Conservation (phyloP, 2,797 vertebrate species). For the Microctenopoma stevenorrisi region DNA sequence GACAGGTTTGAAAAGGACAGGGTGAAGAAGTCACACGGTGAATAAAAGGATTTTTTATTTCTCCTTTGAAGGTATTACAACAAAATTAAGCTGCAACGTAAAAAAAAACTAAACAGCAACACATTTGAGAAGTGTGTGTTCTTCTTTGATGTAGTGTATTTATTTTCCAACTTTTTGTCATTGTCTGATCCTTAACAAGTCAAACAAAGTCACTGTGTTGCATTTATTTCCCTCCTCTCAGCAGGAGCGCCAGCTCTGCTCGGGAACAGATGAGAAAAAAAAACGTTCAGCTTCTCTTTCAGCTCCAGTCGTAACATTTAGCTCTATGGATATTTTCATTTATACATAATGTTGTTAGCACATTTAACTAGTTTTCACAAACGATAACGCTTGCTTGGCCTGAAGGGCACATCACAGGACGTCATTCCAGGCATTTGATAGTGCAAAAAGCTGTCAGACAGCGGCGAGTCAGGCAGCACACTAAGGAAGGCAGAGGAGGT, state of each 20-base stretch:
- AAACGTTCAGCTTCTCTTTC: neutral
- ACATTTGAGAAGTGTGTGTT: neutral
- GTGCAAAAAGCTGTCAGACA: neutral
- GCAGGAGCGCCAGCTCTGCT: neutral
- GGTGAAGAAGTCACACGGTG: constrained; percentile 34
- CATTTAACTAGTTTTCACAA: no score
- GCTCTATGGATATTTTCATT: neutral
- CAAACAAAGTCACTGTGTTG: neutral
- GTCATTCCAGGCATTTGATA: neutral
- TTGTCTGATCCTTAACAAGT: constrained; percentile 23
- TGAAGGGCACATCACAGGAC: neutral
- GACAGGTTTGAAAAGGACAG: constrained; percentile 23
- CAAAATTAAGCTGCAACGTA: constrained; percentile 35
- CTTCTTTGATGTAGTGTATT: neutral
- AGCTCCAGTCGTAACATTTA: neutral
- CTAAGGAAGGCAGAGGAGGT: neutral
- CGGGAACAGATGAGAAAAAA: neutral
- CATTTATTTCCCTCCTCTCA: neutral
- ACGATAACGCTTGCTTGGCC: neutral
- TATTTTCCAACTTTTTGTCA: constrained; percentile 11
- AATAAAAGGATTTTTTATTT: constrained; percentile 23
- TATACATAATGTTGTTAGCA: neutral
- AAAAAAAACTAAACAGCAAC: neutral
- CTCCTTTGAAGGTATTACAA: constrained; percentile 55
- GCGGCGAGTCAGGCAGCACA: neutral